A percentile compares a stretch with the other conserved stretches of the same genome.
phyloP scores from a whole-genome alignment of 2,113 vertebrate genomes.

The Phalacrocorax brasilianus region DNA sequence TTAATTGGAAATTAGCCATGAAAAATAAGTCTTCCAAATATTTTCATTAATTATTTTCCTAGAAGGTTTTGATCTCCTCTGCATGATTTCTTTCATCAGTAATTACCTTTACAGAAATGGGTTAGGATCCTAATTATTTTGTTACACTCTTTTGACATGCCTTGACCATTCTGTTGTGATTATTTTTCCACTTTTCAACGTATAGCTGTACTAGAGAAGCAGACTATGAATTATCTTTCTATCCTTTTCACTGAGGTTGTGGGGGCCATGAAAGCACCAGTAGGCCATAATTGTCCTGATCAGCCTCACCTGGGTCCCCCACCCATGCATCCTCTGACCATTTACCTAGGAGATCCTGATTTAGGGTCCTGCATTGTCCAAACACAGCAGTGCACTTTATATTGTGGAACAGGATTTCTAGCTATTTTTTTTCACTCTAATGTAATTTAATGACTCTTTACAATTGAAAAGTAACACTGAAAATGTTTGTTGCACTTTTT shows the following conservation, averaged over 20 bases:
- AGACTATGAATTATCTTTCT: neutral
- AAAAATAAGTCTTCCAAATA: neutral
- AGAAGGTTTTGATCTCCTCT: neutral
- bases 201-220: too few relatives aligned
- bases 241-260: neutral
- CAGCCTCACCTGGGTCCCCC: neutral
- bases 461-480: neutral
- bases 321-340: neutral
- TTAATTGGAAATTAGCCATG: neutral
- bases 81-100: neutral
- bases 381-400: neutral
- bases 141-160: neutral
- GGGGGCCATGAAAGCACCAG: neutral
- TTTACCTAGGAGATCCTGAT: neutral
- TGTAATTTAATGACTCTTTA: neutral
- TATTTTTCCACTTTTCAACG: neutral
- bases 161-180: neutral
- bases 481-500: neutral
- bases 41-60: neutral
- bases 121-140: neutral
- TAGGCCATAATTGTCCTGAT: neutral
- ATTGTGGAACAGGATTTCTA: neutral
- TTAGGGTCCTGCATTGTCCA: neutral
- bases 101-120: neutral
- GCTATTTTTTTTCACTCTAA: neutral